phyloP scores from a whole-genome alignment of 1,140 invertebrate genomes.

The Telenomus remus region DNA sequence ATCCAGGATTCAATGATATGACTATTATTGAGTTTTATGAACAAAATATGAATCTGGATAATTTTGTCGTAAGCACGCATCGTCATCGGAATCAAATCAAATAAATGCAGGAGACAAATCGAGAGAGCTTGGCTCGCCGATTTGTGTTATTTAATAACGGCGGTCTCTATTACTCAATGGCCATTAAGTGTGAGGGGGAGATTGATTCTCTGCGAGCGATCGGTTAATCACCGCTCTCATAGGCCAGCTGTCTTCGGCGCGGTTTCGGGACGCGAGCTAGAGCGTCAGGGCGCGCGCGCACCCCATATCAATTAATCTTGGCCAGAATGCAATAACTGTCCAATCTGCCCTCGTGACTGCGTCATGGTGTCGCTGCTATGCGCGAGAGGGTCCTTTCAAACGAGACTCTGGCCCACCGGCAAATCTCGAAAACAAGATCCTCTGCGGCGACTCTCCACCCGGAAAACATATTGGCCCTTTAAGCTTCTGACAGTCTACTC shows the following conservation, averaged over 20 bases:
- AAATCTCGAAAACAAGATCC: slow-evolving; percentile 64
- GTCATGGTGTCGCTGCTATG: slow-evolving; percentile 70
- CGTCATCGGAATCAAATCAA: slow-evolving; percentile 23
- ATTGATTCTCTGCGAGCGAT: slow-evolving; percentile 67
- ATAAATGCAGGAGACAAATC: slow-evolving; percentile 18
- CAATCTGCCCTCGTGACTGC: slow-evolving; percentile 72
- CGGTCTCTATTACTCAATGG: slow-evolving; percentile 69
- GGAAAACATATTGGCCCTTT: slow-evolving; percentile 72
- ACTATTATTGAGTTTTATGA: neutral
- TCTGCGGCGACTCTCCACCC: slow-evolving; percentile 13
- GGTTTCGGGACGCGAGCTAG: slow-evolving; percentile 59
- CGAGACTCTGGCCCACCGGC: slow-evolving; percentile 25
- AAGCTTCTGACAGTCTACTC: slow-evolving; percentile 67
- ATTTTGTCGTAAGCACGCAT: slow-evolving; percentile 4
- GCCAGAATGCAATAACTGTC: slow-evolving; percentile 77
- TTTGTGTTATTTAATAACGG: slow-evolving; percentile 68
- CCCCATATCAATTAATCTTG: slow-evolving; percentile 75
- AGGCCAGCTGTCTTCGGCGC: slow-evolving; percentile 60
- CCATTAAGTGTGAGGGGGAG: slow-evolving; percentile 61
- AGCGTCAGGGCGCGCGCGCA: slow-evolving; percentile 39
- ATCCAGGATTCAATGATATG: too few relatives aligned
- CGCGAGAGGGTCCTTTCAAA: slow-evolving; percentile 41
- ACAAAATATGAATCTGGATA: neutral
- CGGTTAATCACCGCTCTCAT: slow-evolving; percentile 71
- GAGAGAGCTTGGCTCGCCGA: slow-evolving; percentile 9